phyloP scores from a whole-genome alignment of 2,113 vertebrate species.

The Crotalus viridis region DNA sequence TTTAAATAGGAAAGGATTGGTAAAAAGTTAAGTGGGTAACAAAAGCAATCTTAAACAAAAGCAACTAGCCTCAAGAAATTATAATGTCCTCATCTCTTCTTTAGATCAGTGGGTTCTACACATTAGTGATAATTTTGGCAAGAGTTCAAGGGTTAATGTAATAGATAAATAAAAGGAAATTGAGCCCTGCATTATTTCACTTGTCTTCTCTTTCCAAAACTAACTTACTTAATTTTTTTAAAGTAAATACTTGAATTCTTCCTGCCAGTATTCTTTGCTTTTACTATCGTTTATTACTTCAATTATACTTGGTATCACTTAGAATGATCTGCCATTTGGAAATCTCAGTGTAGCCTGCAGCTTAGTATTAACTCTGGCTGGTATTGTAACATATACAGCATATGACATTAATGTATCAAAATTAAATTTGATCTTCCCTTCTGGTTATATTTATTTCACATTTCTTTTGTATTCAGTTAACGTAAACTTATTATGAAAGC shows the following conservation, averaged over 20 bases:
- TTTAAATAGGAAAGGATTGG: background rate
- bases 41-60: background rate
- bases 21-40: background rate
- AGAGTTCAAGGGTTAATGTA: slow-evolving; percentile 84
- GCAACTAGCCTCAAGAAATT: slow-evolving; percentile 47
- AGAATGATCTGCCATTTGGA: slow-evolving; percentile 82
- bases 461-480: slow-evolving; percentile 94
- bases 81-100: slow-evolving; percentile 58
- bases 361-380: slow-evolving; percentile 81
- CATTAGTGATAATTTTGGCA: slow-evolving; percentile 80
- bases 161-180: slow-evolving; percentile 85
- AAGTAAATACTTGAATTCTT: slow-evolving; percentile 86
- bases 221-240: slow-evolving; percentile 83
- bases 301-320: slow-evolving; percentile 82
- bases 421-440: slow-evolving; percentile 91
- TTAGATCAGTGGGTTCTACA: slow-evolving; percentile 76
- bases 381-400: slow-evolving; percentile 83
- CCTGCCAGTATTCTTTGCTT: slow-evolving; percentile 81
- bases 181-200: slow-evolving; percentile 83
- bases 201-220: slow-evolving; percentile 79
- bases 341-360: slow-evolving; percentile 81
- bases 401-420: slow-evolving; percentile 94
- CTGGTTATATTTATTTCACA: slow-evolving; percentile 93
- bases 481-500: slow-evolving; percentile 79
- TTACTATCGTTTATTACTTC: slow-evolving; percentile 83